Conservation (phyloP, 2,797 vertebrate species). For the Sphaeramia orbicularis region DNA sequence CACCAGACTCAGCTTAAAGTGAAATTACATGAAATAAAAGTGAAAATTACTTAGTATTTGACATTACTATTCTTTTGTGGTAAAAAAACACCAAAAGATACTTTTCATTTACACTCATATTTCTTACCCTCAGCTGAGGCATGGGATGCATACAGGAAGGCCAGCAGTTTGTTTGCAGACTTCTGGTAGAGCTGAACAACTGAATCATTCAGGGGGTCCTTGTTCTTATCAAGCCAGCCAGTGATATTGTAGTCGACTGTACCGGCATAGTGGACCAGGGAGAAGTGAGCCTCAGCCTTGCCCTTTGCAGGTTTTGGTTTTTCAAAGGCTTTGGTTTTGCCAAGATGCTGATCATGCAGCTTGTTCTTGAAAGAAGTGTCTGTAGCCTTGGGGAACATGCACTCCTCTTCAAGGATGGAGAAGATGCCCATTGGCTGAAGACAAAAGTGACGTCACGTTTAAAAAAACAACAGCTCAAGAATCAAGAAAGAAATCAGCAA, state of each 20-base stretch:
- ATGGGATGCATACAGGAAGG: too few species aligned
- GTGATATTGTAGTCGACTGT: conserved; percentile 85
- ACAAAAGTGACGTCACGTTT: conserved; percentile 6
- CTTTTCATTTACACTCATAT: too few species aligned
- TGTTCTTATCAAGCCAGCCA: conserved; percentile 87
- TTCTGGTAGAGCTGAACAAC: conserved; percentile 88
- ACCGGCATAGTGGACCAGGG: conserved; percentile 85
- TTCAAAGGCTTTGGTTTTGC: conserved; percentile 86
- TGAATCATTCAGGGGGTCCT: conserved; percentile 85
- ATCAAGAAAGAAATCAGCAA: too few species aligned
- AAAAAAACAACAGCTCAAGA: conserved; percentile 7
- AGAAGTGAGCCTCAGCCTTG: conserved; percentile 84
- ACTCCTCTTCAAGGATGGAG: conserved; percentile 61
- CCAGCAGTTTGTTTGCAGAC: conserved; percentile 86
- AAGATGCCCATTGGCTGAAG: conserved; percentile 38
- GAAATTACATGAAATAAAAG: too few species aligned
- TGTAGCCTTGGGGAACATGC: conserved; percentile 79
- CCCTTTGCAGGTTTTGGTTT: conserved; percentile 80
- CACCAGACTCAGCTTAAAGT: conserved; percentile 11
- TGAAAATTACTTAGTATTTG: too few species aligned
- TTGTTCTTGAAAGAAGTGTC: conserved; percentile 83
- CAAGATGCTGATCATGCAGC: conserved; percentile 85
- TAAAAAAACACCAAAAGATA: too few species aligned
- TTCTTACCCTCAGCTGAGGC: conserved; percentile 50
- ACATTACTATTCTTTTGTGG: background rate